Evolutionary conservation across 2,113 vertebrate genomes (phyloP).

Genomic region (Amazona vittata): DNA sequence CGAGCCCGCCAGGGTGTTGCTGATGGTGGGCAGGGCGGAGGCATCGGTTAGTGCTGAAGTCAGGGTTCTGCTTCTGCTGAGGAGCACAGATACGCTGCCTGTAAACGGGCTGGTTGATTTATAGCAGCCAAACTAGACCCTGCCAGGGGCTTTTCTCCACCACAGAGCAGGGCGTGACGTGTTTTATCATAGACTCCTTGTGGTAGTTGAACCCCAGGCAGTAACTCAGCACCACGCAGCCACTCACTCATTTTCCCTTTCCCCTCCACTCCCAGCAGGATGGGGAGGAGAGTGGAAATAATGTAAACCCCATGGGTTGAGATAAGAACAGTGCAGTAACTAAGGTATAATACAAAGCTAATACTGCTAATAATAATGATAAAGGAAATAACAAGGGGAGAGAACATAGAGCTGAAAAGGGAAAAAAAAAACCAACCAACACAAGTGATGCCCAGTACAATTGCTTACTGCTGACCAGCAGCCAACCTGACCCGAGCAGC

Average conservation of each 20-base stretch:
- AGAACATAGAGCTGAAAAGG: not conserved
- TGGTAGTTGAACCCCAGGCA: not conserved
- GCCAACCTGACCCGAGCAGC: not conserved
- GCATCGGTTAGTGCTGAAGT: not conserved
- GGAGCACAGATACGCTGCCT: not conserved
- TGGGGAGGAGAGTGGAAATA: not conserved
- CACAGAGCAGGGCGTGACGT: accelerated
- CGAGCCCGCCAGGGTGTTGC: not conserved
- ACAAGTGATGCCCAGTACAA: not conserved
- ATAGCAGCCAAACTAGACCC: no score
- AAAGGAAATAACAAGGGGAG: not conserved
- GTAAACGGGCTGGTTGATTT: not conserved
- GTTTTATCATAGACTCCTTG: not conserved
- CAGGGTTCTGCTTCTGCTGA: not conserved
- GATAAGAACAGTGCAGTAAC: not conserved
- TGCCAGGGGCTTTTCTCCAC: not conserved
- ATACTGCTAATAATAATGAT: not conserved
- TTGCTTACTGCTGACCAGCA: not conserved
- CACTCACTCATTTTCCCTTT: not conserved
- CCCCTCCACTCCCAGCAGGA: not conserved
- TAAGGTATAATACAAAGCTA: not conserved
- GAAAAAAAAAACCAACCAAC: not conserved
- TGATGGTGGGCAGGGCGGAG: not conserved
- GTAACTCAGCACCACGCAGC: not conserved
- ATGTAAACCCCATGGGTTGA: not conserved